Conservation (phyloP, 2,888 invertebrate genomes). For the Perizoma affinitatum region DNA sequence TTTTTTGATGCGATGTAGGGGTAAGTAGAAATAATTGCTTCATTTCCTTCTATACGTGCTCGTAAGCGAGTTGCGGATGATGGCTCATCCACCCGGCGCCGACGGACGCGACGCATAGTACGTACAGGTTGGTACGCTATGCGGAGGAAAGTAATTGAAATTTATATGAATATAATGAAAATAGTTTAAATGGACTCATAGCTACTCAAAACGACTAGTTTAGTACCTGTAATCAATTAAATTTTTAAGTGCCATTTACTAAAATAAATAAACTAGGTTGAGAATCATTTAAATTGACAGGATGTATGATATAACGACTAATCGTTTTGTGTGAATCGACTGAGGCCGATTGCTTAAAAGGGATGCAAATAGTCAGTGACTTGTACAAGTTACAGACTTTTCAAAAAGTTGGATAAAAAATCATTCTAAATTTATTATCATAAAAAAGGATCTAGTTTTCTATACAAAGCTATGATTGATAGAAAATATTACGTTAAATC, state of each 20-base stretch:
- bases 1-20: constrained; percentile 22
- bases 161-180: constrained; percentile 12
- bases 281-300: constrained; percentile 8
- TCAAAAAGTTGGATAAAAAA: no score
- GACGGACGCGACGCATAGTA: constrained; percentile 4
- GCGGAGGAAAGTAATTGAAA: constrained; percentile 16
- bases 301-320: constrained; percentile 5
- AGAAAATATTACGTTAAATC: background rate
- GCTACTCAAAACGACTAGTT: no score
- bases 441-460: no score
- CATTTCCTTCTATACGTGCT: constrained; percentile 55
- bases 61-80: constrained; percentile 49
- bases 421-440: no score
- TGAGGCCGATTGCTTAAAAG: no score
- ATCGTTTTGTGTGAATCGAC: background rate
- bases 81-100: constrained; percentile 21
- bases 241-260: no score
- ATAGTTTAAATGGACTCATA: background rate
- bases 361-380: no score
- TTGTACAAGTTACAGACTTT: no score
- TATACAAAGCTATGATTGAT: no score
- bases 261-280: background rate
- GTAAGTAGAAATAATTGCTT: constrained; percentile 57
- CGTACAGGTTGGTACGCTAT: constrained; percentile 19
- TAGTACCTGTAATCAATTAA: no score